phyloP scores from a whole-genome alignment of 1,140 invertebrate species.

The Neocloeon triangulifer region DNA sequence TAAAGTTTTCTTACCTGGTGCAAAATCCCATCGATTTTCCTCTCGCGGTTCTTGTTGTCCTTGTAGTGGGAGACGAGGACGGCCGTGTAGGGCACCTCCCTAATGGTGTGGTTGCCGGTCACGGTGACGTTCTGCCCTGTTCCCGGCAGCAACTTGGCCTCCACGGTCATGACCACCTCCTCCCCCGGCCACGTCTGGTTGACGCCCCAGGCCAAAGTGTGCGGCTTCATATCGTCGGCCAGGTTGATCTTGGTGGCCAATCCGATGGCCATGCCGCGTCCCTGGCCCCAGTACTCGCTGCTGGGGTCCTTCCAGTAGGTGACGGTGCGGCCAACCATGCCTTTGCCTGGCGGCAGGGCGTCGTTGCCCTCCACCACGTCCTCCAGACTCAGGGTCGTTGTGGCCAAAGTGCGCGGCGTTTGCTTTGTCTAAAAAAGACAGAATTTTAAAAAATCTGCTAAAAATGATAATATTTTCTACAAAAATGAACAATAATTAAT shows the following conservation, averaged over 20 bases:
- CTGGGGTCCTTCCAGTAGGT: no score
- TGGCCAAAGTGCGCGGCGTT: no score
- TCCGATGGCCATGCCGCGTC: slow-evolving; percentile 46
- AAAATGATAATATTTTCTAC: no score
- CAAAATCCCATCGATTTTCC: slow-evolving; percentile 27
- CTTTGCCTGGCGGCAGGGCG: no score
- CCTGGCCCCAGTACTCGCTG: slow-evolving; percentile 52
- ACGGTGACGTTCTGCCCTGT: slow-evolving; percentile 58
- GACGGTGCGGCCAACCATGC: no score
- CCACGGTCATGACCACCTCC: slow-evolving; percentile 31
- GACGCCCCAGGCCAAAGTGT: slow-evolving; percentile 43
- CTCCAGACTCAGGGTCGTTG: no score
- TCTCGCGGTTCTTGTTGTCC: slow-evolving; percentile 24
- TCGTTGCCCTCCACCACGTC: no score
- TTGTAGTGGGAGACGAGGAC: slow-evolving; percentile 43
- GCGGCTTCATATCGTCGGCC: slow-evolving; percentile 26
- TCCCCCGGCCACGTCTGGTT: slow-evolving; percentile 26
- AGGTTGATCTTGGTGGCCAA: slow-evolving; percentile 40
- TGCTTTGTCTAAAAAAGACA: no score
- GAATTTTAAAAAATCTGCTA: no score
- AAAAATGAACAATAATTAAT: no score
- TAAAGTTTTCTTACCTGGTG: slow-evolving; percentile 31
- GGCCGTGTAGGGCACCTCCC: slow-evolving; percentile 45
- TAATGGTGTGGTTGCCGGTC: slow-evolving; percentile 38
- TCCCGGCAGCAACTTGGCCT: slow-evolving; percentile 36